Evolutionary conservation across 30 jellyfish, hydroid and myxozoan genomes (phyloP).

Genomic region (Euphysa ruthae): DNA sequence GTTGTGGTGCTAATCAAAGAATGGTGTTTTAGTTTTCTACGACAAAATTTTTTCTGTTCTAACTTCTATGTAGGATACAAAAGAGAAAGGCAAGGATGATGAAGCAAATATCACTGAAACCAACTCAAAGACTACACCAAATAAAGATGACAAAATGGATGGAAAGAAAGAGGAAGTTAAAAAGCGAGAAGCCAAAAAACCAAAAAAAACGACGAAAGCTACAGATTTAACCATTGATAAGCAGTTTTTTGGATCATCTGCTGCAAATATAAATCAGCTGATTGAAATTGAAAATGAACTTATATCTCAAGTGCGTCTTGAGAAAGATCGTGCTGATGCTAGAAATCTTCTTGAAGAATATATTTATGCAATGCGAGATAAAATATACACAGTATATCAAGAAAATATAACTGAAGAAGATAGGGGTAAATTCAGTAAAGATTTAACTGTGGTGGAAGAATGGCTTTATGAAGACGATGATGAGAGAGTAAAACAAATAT

Average conservation of each 20-base stretch:
- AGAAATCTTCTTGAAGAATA: constrained; percentile 77
- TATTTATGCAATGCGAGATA: constrained; percentile 68
- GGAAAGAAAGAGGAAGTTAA: constrained; percentile 17
- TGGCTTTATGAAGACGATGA: constrained; percentile 98
- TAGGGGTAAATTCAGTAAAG: constrained; percentile 40
- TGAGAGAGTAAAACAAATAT: constrained; percentile 47
- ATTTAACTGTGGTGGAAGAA: constrained; percentile 49
- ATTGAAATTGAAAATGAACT: constrained; percentile 72
- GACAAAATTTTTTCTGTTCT: too few relatives aligned
- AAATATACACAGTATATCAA: constrained; percentile 29
- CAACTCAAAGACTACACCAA: background rate
- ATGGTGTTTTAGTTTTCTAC: too few relatives aligned
- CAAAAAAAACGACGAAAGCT: constrained; percentile 54
- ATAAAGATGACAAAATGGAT: background rate
- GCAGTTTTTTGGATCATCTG: constrained; percentile 21
- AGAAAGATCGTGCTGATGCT: constrained; percentile 90
- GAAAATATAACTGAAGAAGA: constrained; percentile 44
- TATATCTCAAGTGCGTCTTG: constrained; percentile 57
- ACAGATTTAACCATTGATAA: constrained; percentile 53
- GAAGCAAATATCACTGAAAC: too few relatives aligned
- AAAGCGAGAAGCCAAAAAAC: constrained; percentile 46
- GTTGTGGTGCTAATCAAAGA: too few relatives aligned
- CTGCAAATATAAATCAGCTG: constrained; percentile 30
- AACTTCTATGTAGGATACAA: too few relatives aligned
- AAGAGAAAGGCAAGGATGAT: too few relatives aligned